Evolutionary conservation across 2,888 invertebrate genomes (phyloP).

Genomic region (Candidula unifasciata): DNA sequence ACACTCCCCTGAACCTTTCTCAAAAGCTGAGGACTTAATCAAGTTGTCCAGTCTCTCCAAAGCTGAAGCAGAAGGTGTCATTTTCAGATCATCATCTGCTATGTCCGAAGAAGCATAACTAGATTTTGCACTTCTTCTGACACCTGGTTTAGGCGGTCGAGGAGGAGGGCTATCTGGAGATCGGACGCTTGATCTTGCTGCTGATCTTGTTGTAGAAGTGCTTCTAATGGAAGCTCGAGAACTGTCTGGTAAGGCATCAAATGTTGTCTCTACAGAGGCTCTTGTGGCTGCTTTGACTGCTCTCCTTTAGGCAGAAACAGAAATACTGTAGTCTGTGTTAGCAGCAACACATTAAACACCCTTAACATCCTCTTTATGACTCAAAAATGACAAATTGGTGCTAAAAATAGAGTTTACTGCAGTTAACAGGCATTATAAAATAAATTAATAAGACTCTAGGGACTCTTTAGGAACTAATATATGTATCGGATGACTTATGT

Average conservation of each 20-base stretch:
- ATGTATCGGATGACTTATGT: too few relatives aligned
- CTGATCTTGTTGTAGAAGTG: slow-evolving; percentile 43
- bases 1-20: slow-evolving; percentile 39
- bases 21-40: slow-evolving; percentile 81
- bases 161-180: slow-evolving; percentile 49
- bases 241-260: slow-evolving; percentile 51
- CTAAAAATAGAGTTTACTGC: too few relatives aligned
- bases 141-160: slow-evolving; percentile 49
- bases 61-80: slow-evolving; percentile 76
- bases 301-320: slow-evolving; percentile 16
- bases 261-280: slow-evolving; percentile 54
- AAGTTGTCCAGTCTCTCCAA: slow-evolving; percentile 83
- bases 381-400: too few relatives aligned
- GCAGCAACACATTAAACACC: too few relatives aligned
- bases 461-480: too few relatives aligned
- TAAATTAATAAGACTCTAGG: too few relatives aligned
- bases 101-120: slow-evolving; percentile 19
- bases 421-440: too few relatives aligned
- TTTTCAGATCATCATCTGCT: slow-evolving; percentile 32
- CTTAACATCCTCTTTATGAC: too few relatives aligned
- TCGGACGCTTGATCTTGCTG: slow-evolving; percentile 49
- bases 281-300: slow-evolving; percentile 42
- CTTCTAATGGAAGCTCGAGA: slow-evolving; percentile 53
- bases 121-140: slow-evolving; percentile 33
- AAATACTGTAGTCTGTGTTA: too few relatives aligned